These are phyloP conservation scores for Bubo bubo DNA, from an alignment of 2,113 vertebrate species.

Conservation along the genomic window DNA sequence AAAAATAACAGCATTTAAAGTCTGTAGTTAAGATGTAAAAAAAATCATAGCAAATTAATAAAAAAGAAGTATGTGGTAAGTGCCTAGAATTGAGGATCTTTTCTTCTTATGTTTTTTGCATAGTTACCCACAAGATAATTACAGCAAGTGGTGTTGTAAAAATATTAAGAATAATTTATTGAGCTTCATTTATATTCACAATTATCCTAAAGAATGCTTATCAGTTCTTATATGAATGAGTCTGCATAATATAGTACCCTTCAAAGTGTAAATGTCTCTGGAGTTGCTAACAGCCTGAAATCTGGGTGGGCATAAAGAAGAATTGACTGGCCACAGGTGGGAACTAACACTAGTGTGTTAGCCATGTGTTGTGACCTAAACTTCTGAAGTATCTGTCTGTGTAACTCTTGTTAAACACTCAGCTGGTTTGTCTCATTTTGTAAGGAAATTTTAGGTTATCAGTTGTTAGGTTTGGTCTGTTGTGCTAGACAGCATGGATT, in stretches of 20 bases:
- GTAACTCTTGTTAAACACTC: background rate
- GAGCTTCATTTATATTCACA: background rate
- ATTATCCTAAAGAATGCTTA: background rate
- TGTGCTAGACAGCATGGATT: background rate
- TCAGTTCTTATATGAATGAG: background rate
- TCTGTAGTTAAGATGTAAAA: background rate
- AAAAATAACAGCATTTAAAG: background rate
- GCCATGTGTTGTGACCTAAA: background rate
- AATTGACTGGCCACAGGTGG: background rate
- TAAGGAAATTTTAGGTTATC: background rate
- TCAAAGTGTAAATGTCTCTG: background rate
- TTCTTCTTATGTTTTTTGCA: background rate
- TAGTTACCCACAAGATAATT: background rate
- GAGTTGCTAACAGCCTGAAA: background rate
- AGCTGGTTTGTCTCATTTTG: background rate
- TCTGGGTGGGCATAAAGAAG: background rate
- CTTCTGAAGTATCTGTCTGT: background rate
- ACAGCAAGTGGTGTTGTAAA: background rate
- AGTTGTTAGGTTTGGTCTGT: background rate
- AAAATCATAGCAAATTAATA: background rate
- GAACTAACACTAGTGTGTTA: background rate
- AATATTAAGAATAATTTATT: background rate
- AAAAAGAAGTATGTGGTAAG: rapidly evolving
- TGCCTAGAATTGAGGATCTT: background rate
- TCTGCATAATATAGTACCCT: background rate